Percentiles rank a stretch among this genome's conserved stretches.
These are phyloP conservation scores for Danio tinwini DNA, from an alignment of 2,797 vertebrate species.

Conservation along the genomic window DNA sequence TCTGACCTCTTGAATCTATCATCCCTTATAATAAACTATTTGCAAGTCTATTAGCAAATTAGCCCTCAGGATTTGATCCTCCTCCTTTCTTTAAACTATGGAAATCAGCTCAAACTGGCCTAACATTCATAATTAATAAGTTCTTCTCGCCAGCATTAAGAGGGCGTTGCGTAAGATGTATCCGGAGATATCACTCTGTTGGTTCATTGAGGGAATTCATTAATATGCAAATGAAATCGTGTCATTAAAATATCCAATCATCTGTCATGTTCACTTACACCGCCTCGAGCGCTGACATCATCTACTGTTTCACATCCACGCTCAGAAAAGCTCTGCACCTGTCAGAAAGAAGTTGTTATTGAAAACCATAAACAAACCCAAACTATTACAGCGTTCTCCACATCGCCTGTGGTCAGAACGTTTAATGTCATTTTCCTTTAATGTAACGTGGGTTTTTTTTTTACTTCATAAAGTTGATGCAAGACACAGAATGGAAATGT, in stretches of 20 bases:
- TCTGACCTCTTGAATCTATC: conserved; percentile 71
- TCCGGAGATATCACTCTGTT: conserved; percentile 8
- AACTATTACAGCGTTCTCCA: conserved; percentile 28
- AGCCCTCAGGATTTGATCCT: conserved; percentile 67
- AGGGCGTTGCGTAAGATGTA: conserved; percentile 29
- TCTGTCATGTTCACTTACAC: conserved; percentile 49
- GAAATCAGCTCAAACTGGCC: conserved; percentile 68
- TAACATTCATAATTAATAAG: conserved; percentile 73
- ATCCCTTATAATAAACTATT: conserved; percentile 68
- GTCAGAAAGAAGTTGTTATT: conserved; percentile 42
- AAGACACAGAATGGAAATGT: conserved; percentile 32
- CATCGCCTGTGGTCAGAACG: conserved; percentile 40
- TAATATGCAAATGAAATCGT: conserved; percentile 48
- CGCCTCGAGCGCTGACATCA: conserved; percentile 34
- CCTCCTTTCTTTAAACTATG: conserved; percentile 62
- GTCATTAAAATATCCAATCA: conserved; percentile 49
- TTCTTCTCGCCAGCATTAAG: conserved; percentile 34
- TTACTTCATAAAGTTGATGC: conserved; percentile 32
- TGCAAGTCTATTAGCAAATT: conserved; percentile 75
- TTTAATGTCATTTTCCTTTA: conserved; percentile 47
- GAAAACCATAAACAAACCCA: conserved; percentile 51
- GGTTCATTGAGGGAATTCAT: conserved; percentile 38
- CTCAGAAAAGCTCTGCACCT: conserved; percentile 15
- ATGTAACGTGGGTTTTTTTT: conserved; percentile 26
- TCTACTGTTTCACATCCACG: conserved; percentile 16